phyloP scores from a whole-genome alignment of 2,113 vertebrate species.

The Rhinolophus ferrumequinum region DNA sequence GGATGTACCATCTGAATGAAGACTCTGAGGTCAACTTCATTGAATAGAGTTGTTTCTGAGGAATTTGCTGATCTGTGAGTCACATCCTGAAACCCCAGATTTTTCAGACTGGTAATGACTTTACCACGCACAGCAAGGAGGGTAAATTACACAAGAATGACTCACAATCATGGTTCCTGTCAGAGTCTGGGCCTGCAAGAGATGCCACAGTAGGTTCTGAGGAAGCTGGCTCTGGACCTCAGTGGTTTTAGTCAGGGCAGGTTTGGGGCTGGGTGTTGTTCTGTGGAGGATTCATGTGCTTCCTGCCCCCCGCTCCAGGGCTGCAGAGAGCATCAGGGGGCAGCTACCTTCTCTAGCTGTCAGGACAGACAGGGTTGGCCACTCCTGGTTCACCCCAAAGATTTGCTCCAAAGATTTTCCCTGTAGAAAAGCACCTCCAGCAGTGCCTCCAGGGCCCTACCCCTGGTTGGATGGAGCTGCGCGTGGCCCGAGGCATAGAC shows the following conservation, averaged over 20 bases:
- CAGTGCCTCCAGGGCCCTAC: neutral
- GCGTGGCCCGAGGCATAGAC: neutral
- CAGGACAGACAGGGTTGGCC: neutral
- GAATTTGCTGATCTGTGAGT: neutral
- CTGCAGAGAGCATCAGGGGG: neutral
- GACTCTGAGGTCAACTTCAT: neutral
- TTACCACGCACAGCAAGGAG: neutral
- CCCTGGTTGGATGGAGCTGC: neutral
- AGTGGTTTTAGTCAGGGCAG: neutral
- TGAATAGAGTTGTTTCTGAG: neutral
- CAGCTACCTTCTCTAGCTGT: neutral
- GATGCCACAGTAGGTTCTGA: neutral
- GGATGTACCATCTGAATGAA: neutral
- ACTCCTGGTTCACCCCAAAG: neutral
- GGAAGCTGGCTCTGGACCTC: neutral
- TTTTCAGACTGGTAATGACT: neutral
- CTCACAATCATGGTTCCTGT: neutral
- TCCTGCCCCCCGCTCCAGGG: neutral
- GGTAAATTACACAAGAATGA: neutral
- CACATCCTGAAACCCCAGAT: neutral
- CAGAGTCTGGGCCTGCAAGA: neutral
- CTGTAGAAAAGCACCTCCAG: neutral
- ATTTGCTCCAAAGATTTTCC: neutral
- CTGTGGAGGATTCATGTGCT: neutral
- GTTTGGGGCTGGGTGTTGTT: neutral